Evolutionary conservation across 2,113 vertebrate genomes (phyloP), one percentile per base, ranked within the genome.

Genomic region (Acanthochromis polyacanthus): DNA sequence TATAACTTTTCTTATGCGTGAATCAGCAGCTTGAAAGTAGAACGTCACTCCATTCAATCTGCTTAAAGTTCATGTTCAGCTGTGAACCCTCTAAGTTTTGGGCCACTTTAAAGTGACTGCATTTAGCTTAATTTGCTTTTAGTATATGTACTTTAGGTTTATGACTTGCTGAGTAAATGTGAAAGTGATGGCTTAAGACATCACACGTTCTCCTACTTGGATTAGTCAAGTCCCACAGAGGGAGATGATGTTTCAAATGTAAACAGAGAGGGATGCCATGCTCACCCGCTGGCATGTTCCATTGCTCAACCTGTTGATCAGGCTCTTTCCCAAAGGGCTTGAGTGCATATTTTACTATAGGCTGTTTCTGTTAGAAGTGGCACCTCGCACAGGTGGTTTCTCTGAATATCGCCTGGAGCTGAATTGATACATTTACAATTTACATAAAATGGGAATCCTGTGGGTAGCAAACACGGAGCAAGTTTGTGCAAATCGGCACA

Each of bases 221-320:
- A 48, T 82, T 58, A 59, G 62, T 84, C 45, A 48, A 38, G 60
- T 87, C 64, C 88, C 82, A 74, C 32, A 23, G 78, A 82, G 82
- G 15, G 40, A 80, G 83, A 88, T 75, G 80, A 72, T 87, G 86
- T 88, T 88, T 87, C 80, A 86, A 72, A 80, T 75, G 60, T 30
- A 72, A 73, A 69, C 20, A 81, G 40, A 69, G 71, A 53, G n/a
- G n/a, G 57, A 80, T 20, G 52, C 32, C 69, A 57, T 4, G n/a
- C 38, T 85, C 70, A 14, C 62, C 64, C 3, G 36, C 76, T 87
- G 79, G 86, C 84, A 81, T 75, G 77, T 85, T 84, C 63, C 60
- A 75, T 43, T 81, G 89, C 80, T 79, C 75, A 90, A 93, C 91
- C 89, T 87, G 92, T 88, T 90, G 61, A 85, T 89, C 90, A 79